Percentiles rank a stretch among this genome's conserved stretches.
These are phyloP conservation scores for Lacanobia wlatinum DNA, from an alignment of 2,888 invertebrate species.

Conservation along the genomic window DNA sequence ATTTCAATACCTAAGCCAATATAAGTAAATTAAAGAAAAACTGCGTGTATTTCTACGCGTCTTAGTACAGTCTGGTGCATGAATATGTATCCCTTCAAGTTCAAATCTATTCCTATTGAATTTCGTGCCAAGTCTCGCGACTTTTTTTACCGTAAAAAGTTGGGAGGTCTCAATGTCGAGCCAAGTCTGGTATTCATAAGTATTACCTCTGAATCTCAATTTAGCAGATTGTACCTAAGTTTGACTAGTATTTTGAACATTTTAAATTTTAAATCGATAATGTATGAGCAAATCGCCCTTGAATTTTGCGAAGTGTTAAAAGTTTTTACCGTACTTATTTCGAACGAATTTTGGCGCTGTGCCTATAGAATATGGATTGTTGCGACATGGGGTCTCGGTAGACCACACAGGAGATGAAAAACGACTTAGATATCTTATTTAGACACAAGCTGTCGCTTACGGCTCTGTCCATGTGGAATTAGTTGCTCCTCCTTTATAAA, in stretches of 20 bases:
- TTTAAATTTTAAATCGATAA: neutral
- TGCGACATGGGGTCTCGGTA: neutral
- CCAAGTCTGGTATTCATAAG: conserved; percentile 25
- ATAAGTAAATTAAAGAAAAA: neutral
- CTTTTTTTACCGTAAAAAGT: neutral
- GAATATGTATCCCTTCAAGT: neutral
- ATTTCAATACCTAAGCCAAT: neutral
- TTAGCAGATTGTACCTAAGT: conserved; percentile 14
- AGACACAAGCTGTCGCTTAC: neutral
- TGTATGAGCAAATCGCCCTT: neutral
- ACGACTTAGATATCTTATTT: neutral
- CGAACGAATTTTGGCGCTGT: neutral
- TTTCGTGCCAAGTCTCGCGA: conserved; percentile 1
- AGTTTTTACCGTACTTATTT: neutral
- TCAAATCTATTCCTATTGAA: conserved; percentile 17
- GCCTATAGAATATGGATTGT: neutral
- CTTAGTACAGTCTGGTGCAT: neutral
- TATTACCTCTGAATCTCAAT: conserved; percentile 12
- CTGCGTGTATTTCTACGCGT: neutral
- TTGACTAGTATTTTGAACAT: neutral
- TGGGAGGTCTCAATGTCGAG: neutral
- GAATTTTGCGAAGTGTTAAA: neutral
- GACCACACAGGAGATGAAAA: neutral
- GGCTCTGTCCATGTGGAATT: too few relatives aligned
- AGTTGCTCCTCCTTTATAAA: too few relatives aligned